Evolutionary conservation across 92 coral and sea anemone genomes (phyloP).

Genomic region (Porites divaricata): DNA sequence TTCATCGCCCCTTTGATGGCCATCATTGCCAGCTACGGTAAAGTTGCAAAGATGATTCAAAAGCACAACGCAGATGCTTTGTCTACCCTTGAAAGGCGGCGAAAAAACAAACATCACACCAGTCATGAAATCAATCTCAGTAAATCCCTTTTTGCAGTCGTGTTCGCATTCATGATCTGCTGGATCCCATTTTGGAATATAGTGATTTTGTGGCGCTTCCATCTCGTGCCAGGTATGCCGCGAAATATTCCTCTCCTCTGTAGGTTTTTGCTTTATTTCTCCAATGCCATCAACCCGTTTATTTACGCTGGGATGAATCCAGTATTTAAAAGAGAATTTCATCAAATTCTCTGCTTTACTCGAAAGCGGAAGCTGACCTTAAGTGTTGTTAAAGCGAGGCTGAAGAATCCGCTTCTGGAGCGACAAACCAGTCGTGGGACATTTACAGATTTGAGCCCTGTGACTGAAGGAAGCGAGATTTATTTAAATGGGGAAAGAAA

Average conservation of each 20-base stretch:
- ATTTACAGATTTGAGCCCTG: not conserved
- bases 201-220: not conserved
- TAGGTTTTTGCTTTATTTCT: not conserved
- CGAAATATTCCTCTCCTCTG: not conserved
- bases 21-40: not conserved
- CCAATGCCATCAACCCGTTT: conserved; percentile 8
- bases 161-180: not conserved
- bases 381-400: not conserved
- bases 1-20: not conserved
- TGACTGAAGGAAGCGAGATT: not conserved
- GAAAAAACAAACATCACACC: not conserved
- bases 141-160: conserved; percentile 1
- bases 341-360: not conserved
- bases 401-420: not conserved
- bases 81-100: not conserved
- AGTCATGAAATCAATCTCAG: not conserved
- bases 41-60: not conserved
- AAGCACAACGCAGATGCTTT: not conserved
- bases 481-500: not conserved
- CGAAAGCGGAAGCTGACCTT: not conserved
- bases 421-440: not conserved
- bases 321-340: not conserved
- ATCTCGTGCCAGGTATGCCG: not conserved
- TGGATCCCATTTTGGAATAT: conserved; percentile 8
- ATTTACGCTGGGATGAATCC: conserved; percentile 8